phyloP scores from a whole-genome alignment of 2,888 invertebrate genomes.

The Parasteatoda lunata region DNA sequence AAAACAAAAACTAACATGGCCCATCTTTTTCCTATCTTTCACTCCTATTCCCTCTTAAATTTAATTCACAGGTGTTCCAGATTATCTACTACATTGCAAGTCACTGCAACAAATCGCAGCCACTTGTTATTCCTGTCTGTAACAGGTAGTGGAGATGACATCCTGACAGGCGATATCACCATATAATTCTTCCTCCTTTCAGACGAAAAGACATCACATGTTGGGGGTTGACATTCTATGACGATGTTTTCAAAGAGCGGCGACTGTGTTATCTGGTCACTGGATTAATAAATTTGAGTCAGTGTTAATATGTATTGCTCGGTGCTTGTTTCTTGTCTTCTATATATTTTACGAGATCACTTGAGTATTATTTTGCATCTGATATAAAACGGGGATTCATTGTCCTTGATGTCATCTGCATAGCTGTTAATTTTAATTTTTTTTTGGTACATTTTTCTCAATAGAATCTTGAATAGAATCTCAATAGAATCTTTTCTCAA shows the following conservation, averaged over 20 bases:
- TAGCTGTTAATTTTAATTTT: no score
- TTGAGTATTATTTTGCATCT: no score
- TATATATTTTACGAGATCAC: no score
- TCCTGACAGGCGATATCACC: slow-evolving; percentile 2
- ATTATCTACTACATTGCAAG: background rate
- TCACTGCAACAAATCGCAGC: background rate
- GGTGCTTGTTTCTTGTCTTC: no score
- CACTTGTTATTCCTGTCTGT: background rate
- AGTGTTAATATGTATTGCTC: background rate
- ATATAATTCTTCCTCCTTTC: background rate
- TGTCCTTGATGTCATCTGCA: no score
- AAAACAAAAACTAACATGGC: slow-evolving; percentile 35
- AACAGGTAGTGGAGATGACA: background rate
- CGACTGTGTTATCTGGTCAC: background rate
- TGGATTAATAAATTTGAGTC: background rate
- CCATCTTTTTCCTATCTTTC: slow-evolving; percentile 34
- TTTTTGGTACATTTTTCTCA: no score
- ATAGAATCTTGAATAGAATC: no score
- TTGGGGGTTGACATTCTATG: no score
- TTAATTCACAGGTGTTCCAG: slow-evolving; percentile 48
- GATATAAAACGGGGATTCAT: no score
- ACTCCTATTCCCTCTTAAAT: slow-evolving; percentile 11
- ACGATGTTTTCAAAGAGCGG: no score
- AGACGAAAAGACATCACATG: no score
- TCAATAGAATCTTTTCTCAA: no score